Conservation (phyloP, 2,888 invertebrate genomes). For the Glomeris marginata region DNA sequence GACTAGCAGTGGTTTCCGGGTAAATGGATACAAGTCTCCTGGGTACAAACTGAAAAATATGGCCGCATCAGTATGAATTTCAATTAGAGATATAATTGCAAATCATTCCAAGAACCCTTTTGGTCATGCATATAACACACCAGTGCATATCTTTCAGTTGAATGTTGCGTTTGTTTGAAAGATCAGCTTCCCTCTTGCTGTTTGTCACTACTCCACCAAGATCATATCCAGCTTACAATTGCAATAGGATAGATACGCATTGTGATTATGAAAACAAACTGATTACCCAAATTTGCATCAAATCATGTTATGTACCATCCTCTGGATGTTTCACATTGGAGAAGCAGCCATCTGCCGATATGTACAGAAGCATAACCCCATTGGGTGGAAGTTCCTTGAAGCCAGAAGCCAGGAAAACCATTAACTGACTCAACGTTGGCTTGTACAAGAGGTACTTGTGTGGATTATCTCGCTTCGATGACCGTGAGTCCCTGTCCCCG, state of each 20-base stretch:
- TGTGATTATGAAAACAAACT: neutral
- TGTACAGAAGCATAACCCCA: slow-evolving; percentile 77
- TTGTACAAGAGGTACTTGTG: slow-evolving; percentile 94
- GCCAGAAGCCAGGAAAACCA: slow-evolving; percentile 78
- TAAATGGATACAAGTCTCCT: slow-evolving; percentile 83
- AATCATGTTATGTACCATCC: slow-evolving; percentile 51
- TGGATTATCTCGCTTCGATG: slow-evolving; percentile 65
- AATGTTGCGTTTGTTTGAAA: slow-evolving; percentile 26
- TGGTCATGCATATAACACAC: too few species aligned
- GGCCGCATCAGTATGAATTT: too few species aligned
- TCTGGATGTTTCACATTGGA: slow-evolving; percentile 69
- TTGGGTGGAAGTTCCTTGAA: slow-evolving; percentile 85
- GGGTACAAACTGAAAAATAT: slow-evolving; percentile 49
- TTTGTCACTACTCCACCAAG: slow-evolving; percentile 80
- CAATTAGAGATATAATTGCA: slow-evolving; percentile 5
- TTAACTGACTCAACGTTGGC: slow-evolving; percentile 81
- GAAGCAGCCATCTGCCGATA: slow-evolving; percentile 83
- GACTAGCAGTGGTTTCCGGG: slow-evolving; percentile 78
- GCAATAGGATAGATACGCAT: neutral
- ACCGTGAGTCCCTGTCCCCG: slow-evolving; percentile 41
- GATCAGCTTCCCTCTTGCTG: slow-evolving; percentile 59
- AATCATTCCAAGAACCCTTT: slow-evolving; percentile 7
- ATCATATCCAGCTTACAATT: slow-evolving; percentile 55
- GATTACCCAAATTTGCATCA: neutral
- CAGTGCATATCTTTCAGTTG: slow-evolving; percentile 39